A percentile compares a stretch with the other conserved stretches of the same genome.
Conservation (phyloP, 2,113 vertebrate genomes). For the Neofelis nebulosa region DNA sequence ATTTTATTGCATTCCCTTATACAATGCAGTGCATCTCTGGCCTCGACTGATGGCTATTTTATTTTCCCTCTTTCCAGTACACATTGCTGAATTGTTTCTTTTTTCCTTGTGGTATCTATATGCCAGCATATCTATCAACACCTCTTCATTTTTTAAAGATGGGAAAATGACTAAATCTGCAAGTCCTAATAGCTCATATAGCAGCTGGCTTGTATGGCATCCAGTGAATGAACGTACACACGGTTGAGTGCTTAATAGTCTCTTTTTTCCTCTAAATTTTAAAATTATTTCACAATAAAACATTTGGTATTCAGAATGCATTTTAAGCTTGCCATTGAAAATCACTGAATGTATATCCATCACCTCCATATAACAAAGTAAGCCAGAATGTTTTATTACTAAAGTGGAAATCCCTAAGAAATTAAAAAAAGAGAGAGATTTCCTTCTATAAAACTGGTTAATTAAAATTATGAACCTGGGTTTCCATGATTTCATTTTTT, state of each 20-base stretch:
- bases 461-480: not conserved
- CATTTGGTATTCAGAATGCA: not conserved
- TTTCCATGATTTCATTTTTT: conserved; percentile 13
- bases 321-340: not conserved
- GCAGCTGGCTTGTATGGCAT: not conserved
- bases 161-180: not conserved
- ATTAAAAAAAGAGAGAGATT: conserved; percentile 27
- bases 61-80: not conserved
- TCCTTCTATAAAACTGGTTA: not conserved
- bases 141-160: conserved; percentile 18
- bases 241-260: not conserved
- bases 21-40: not conserved
- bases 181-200: not conserved
- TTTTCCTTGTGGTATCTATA: not conserved
- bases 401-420: conserved; percentile 4
- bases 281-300: not conserved
- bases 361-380: not conserved
- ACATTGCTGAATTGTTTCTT: not conserved
- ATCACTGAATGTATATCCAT: not conserved
- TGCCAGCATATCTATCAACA: not conserved
- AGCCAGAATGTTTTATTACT: not conserved
- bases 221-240: not conserved
- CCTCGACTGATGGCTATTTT: not conserved
- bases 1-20: not conserved
- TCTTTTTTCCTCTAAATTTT: not conserved